These are phyloP conservation scores for Hormaphis cornu DNA, from an alignment of 1,140 invertebrate species.

Conservation along the genomic window DNA sequence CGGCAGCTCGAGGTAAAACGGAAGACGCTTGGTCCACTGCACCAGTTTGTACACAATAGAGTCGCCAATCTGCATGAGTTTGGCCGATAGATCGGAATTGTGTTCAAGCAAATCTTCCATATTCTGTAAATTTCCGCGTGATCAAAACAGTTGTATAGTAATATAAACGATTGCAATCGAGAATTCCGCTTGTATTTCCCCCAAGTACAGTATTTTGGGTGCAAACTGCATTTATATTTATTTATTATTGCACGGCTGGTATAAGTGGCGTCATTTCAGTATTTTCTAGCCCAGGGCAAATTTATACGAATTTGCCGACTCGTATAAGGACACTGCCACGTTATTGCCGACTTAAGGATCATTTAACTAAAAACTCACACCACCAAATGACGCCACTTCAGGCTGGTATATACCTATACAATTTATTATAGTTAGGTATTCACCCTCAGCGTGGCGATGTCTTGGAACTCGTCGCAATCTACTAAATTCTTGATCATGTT, in stretches of 20 bases:
- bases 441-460: slow-evolving; percentile 74
- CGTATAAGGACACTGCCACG: too few species aligned
- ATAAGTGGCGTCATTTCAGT: too few species aligned
- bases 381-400: not conserved
- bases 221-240: too few species aligned
- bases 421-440: not conserved
- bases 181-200: too few species aligned
- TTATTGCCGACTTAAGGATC: not conserved
- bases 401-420: too few species aligned
- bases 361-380: not conserved
- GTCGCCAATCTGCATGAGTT: slow-evolving; percentile 88
- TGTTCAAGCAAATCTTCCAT: slow-evolving; percentile 81
- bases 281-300: too few species aligned
- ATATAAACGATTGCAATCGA: too few species aligned
- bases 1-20: slow-evolving; percentile 90
- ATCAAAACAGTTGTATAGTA: not conserved
- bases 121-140: slow-evolving; percentile 53
- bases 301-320: too few species aligned
- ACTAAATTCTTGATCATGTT: slow-evolving; percentile 82
- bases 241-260: too few species aligned
- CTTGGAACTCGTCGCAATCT: slow-evolving; percentile 90
- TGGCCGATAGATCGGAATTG: slow-evolving; percentile 81
- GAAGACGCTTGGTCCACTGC: slow-evolving; percentile 94
- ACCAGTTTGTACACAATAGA: slow-evolving; percentile 94
- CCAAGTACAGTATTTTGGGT: too few species aligned